phyloP scores from a whole-genome alignment of 2,888 invertebrate species.

The Plebejus argus region DNA sequence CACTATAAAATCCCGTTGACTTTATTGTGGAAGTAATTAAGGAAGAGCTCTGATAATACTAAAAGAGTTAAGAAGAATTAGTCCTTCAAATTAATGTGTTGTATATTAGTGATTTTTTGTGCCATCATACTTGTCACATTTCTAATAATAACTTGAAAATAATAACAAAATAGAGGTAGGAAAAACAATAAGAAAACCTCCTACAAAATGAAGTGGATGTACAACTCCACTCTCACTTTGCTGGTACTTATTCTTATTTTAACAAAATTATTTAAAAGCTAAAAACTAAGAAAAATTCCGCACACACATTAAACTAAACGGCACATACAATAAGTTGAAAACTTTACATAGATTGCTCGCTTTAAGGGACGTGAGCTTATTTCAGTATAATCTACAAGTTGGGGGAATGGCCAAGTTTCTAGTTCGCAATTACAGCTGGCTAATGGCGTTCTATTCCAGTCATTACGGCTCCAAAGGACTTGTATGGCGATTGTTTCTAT shows the following conservation, averaged over 20 bases:
- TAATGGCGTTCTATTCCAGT: constrained; percentile 44
- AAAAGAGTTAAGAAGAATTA: constrained; percentile 35
- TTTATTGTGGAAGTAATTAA: constrained; percentile 44
- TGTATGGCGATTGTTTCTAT: constrained; percentile 43
- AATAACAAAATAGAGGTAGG: too few species aligned
- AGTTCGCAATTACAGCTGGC: constrained; percentile 43
- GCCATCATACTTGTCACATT: not conserved
- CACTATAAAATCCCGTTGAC: constrained; percentile 42
- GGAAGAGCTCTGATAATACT: constrained; percentile 40
- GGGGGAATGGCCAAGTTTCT: constrained; percentile 43
- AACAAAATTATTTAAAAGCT: too few species aligned
- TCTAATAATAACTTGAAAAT: too few species aligned
- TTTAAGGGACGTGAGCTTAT: constrained; percentile 37
- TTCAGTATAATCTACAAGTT: constrained; percentile 42
- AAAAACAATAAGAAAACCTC: too few species aligned
- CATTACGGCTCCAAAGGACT: constrained; percentile 44
- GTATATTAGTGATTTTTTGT: not conserved
- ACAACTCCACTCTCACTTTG: too few species aligned
- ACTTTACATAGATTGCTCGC: constrained; percentile 35
- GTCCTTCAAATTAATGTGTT: constrained; percentile 23
- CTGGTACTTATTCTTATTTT: too few species aligned
- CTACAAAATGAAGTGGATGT: too few species aligned
- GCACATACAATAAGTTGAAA: constrained; percentile 32
- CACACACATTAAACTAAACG: constrained; percentile 23
- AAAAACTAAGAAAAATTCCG: constrained; percentile 1